These are phyloP conservation scores for Gila orcuttii DNA, from an alignment of 2,113 vertebrate genomes.

Conservation along the genomic window DNA sequence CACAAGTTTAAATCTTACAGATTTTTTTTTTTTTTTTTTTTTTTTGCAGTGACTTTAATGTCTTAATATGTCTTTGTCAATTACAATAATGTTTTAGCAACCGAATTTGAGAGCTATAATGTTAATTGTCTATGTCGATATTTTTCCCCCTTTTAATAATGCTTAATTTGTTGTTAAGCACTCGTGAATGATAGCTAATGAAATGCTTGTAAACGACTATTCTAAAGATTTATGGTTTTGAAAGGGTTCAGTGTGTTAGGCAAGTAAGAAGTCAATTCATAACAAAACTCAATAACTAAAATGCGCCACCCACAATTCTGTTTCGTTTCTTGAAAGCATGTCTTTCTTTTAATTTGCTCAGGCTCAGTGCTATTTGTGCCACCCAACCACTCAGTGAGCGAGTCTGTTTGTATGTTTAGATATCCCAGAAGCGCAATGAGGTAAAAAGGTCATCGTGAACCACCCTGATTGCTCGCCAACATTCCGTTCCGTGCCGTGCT, in stretches of 20 bases:
- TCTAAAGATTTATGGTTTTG: constrained; percentile 15
- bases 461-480: constrained; percentile 58
- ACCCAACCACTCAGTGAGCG: constrained; percentile 9
- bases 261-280: background rate
- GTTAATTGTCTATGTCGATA: background rate
- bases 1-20: background rate
- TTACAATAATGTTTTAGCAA: background rate
- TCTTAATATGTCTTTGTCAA: background rate
- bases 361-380: constrained; percentile 3
- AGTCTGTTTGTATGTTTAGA: constrained; percentile 81
- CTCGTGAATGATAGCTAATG: background rate
- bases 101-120: background rate
- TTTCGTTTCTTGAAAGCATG: constrained; percentile 14
- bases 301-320: background rate
- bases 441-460: constrained; percentile 81
- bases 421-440: constrained; percentile 79
- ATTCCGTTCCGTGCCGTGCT: constrained; percentile 61
- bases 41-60: background rate
- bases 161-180: background rate
- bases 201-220: background rate
- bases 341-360: constrained; percentile 19
- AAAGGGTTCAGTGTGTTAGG: background rate
- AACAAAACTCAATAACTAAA: background rate
- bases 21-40: background rate
- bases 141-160: background rate